A percentile compares a stretch with the other conserved stretches of the same genome.
These are phyloP conservation scores for Caenorhabditis zanzibari DNA, from an alignment of 2,888 invertebrate genomes.

Conservation along the genomic window DNA sequence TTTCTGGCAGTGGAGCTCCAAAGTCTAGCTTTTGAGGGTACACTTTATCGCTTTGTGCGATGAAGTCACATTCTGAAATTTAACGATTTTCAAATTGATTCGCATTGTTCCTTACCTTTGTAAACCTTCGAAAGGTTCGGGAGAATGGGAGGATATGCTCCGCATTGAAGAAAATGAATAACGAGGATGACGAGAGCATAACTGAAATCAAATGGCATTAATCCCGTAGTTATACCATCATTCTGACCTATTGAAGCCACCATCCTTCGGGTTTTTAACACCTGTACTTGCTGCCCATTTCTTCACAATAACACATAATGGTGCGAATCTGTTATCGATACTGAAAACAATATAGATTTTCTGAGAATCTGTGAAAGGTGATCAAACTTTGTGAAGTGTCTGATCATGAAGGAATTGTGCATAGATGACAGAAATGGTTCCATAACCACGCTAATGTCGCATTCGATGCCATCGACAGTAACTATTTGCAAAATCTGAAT, in stretches of 20 bases:
- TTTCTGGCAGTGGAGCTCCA: constrained; percentile 57
- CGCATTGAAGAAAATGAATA: constrained; percentile 82
- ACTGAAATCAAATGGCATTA: constrained; percentile 55
- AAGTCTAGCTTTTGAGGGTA: constrained; percentile 65
- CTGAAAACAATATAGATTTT: constrained; percentile 18
- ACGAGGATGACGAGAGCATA: constrained; percentile 81
- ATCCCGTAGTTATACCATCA: background rate
- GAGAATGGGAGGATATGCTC: constrained; percentile 77
- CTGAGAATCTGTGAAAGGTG: background rate
- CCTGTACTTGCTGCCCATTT: constrained; percentile 67
- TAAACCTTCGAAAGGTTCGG: constrained; percentile 79
- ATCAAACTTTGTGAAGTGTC: constrained; percentile 58
- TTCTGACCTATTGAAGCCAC: constrained; percentile 69
- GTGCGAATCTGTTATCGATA: constrained; percentile 51
- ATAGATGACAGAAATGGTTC: constrained; percentile 68
- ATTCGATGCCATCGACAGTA: constrained; percentile 63
- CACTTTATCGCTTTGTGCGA: constrained; percentile 47
- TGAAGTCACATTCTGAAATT: constrained; percentile 40
- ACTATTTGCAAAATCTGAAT: constrained; percentile 68
- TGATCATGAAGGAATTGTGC: constrained; percentile 71
- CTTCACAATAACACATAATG: constrained; percentile 67
- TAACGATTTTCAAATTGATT: too few species aligned
- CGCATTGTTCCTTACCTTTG: constrained; percentile 32
- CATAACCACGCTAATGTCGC: constrained; percentile 67
- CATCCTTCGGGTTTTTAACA: constrained; percentile 69